phyloP scores from a whole-genome alignment of 2,797 vertebrate genomes.

The Paramormyrops hopkinsi region DNA sequence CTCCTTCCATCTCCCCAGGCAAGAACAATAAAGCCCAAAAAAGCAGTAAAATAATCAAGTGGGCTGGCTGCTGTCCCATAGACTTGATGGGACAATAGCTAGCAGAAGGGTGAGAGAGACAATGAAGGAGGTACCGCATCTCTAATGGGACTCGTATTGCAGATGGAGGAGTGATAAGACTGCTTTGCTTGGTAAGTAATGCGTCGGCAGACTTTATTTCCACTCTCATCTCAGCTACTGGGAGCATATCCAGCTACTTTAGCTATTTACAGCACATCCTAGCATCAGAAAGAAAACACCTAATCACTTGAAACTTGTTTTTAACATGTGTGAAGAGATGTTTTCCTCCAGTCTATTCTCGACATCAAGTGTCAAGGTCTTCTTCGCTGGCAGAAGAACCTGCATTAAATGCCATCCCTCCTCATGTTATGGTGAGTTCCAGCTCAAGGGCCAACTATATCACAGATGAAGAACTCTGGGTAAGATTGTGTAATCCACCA shows the following conservation, averaged over 20 bases:
- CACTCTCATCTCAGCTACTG: not conserved
- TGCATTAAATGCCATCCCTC: not conserved
- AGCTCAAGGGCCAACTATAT: not conserved
- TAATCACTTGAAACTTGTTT: conserved; percentile 5
- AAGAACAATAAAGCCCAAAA: conserved; percentile 49
- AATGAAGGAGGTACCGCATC: conserved; percentile 5
- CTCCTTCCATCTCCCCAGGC: conserved; percentile 16
- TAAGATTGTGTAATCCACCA: not conserved
- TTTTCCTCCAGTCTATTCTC: not conserved
- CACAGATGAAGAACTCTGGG: not conserved
- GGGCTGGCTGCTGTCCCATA: conserved; percentile 31
- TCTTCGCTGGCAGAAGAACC: not conserved
- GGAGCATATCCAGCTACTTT: not conserved
- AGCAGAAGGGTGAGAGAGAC: conserved; percentile 31
- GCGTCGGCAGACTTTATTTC: not conserved
- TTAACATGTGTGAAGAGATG: not conserved
- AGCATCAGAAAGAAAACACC: not conserved
- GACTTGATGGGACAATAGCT: conserved; percentile 24
- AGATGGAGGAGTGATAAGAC: not conserved
- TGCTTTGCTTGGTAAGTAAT: not conserved
- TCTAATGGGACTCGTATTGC: not conserved
- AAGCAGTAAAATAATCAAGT: conserved; percentile 40
- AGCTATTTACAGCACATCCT: not conserved
- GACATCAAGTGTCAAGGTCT: not conserved
- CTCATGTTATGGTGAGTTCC: not conserved